These are phyloP conservation scores for Drosophila siamana DNA, from an alignment of 2,888 invertebrate genomes.

Conservation along the genomic window DNA sequence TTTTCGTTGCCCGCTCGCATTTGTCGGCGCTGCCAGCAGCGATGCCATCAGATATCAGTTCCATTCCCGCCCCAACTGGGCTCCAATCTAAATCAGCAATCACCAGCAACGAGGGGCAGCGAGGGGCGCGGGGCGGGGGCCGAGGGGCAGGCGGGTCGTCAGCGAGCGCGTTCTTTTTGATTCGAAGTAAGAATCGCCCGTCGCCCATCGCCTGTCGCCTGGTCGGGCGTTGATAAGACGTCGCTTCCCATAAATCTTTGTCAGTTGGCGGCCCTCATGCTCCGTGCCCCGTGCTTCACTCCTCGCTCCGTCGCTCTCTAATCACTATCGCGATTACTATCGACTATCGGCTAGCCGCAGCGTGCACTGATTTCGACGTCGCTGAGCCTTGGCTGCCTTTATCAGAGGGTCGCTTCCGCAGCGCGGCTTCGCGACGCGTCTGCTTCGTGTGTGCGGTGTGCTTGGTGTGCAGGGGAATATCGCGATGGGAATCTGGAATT, in stretches of 20 bases:
- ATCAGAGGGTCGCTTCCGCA: slow-evolving; percentile 49
- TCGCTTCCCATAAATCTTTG: slow-evolving; percentile 70
- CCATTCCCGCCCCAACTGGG: slow-evolving; percentile 36
- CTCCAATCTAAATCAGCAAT: slow-evolving; percentile 60
- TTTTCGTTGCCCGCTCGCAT: slow-evolving; percentile 43
- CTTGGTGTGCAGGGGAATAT: slow-evolving; percentile 38
- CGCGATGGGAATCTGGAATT: slow-evolving; percentile 59
- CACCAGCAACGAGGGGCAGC: slow-evolving; percentile 10
- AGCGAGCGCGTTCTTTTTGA: slow-evolving; percentile 15
- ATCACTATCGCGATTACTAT: slow-evolving; percentile 58
- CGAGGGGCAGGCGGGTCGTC: slow-evolving; percentile 8
- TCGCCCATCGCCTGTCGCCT: slow-evolving; percentile 35
- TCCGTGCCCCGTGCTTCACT: too few species aligned
- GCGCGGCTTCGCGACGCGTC: neutral
- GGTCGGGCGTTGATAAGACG: slow-evolving; percentile 48
- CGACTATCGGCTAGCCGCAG: slow-evolving; percentile 27
- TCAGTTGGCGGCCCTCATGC: slow-evolving; percentile 43
- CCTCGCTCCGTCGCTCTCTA: slow-evolving; percentile 13
- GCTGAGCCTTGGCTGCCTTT: slow-evolving; percentile 20
- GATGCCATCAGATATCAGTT: slow-evolving; percentile 62
- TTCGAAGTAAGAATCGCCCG: slow-evolving; percentile 56
- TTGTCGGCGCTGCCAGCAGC: slow-evolving; percentile 47
- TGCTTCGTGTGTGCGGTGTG: slow-evolving; percentile 7
- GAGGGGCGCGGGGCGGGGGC: too few species aligned
- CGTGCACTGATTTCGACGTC: slow-evolving; percentile 45